A percentile compares a stretch with the other conserved stretches of the same genome.
Evolutionary conservation across 2,797 vertebrate genomes (phyloP).

Genomic region (Gouania willdenowi): DNA sequence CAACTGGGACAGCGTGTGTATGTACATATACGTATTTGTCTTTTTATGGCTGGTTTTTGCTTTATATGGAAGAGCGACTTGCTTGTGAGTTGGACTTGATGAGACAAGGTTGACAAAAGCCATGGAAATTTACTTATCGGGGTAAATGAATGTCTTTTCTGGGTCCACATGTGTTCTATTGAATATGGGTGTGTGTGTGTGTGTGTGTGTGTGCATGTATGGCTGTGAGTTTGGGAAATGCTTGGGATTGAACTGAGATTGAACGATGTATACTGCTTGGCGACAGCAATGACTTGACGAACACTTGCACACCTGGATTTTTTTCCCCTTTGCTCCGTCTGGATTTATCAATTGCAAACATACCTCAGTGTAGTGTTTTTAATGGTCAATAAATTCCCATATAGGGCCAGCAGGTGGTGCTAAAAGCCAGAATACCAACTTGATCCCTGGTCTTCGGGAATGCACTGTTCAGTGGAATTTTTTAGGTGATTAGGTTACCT

Average conservation of each 20-base stretch:
- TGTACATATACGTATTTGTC: neutral
- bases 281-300: slow-evolving; percentile 36
- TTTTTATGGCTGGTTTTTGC: slow-evolving; percentile 38
- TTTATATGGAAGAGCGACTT: slow-evolving; percentile 46
- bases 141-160: slow-evolving; percentile 77
- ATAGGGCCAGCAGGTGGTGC: slow-evolving; percentile 65
- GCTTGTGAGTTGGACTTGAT: slow-evolving; percentile 30
- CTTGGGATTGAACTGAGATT: slow-evolving; percentile 69
- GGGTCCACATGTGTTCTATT: slow-evolving; percentile 75
- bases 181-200: slow-evolving; percentile 10
- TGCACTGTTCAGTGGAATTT: too few relatives aligned
- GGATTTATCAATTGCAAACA: slow-evolving; percentile 24
- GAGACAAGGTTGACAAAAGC: slow-evolving; percentile 77
- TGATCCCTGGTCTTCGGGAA: too few relatives aligned
- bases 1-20: slow-evolving; percentile 3
- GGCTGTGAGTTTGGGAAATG: slow-evolving; percentile 38
- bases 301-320: slow-evolving; percentile 6
- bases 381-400: slow-evolving; percentile 10
- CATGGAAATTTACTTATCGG: slow-evolving; percentile 86
- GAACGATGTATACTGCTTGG: slow-evolving; percentile 75
- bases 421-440: slow-evolving; percentile 48
- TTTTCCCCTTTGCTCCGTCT: slow-evolving; percentile 16
- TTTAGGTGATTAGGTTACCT: too few relatives aligned
- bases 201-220: slow-evolving; percentile 5
- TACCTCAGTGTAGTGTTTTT: slow-evolving; percentile 44